These are phyloP conservation scores for Montipora sp. DNA, from an alignment of 64 coral and sea anemone species.

Conservation along the genomic window DNA sequence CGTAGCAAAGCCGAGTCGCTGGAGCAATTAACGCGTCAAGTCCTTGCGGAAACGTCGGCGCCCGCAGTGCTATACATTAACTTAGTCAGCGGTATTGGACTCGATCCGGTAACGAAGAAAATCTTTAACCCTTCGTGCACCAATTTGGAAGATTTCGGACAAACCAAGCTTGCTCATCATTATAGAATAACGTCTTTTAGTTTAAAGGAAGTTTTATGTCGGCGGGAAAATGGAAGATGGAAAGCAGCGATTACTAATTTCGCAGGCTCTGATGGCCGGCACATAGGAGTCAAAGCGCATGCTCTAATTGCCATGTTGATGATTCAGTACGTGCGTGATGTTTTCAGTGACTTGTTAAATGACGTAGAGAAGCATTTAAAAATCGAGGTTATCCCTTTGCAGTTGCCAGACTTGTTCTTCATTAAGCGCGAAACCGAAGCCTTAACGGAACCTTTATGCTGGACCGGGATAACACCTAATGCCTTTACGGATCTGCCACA, in stretches of 20 bases:
- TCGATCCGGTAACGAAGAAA: slow-evolving; percentile 41
- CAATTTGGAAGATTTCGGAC: slow-evolving; percentile 87
- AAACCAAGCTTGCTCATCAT: slow-evolving; percentile 48
- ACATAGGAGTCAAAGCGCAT: slow-evolving; percentile 78
- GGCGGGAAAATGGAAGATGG: slow-evolving; percentile 15
- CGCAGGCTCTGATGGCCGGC: slow-evolving; percentile 69
- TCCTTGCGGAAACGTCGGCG: slow-evolving; percentile 52
- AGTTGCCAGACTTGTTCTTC: slow-evolving; percentile 38
- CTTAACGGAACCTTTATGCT: slow-evolving; percentile 64
- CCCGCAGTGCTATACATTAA: slow-evolving; percentile 80
- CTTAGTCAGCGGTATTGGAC: slow-evolving; percentile 73
- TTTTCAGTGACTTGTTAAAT: slow-evolving; percentile 35
- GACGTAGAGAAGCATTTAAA: not conserved
- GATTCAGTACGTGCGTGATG: slow-evolving; percentile 55
- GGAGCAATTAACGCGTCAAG: slow-evolving; percentile 74
- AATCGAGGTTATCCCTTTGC: not conserved
- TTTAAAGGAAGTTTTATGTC: slow-evolving; percentile 78
- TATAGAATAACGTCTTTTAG: slow-evolving; percentile 74
- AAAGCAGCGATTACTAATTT: slow-evolving; percentile 41
- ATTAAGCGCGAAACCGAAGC: slow-evolving; percentile 26
- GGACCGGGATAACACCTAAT: slow-evolving; percentile 79
- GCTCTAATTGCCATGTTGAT: slow-evolving; percentile 71
- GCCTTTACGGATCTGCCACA: not conserved
- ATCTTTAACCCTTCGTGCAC: slow-evolving; percentile 62
- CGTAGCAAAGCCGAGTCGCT: slow-evolving; percentile 53